These are phyloP conservation scores for Cephus pygmeus DNA, from an alignment of 2,888 invertebrate genomes.

Conservation along the genomic window DNA sequence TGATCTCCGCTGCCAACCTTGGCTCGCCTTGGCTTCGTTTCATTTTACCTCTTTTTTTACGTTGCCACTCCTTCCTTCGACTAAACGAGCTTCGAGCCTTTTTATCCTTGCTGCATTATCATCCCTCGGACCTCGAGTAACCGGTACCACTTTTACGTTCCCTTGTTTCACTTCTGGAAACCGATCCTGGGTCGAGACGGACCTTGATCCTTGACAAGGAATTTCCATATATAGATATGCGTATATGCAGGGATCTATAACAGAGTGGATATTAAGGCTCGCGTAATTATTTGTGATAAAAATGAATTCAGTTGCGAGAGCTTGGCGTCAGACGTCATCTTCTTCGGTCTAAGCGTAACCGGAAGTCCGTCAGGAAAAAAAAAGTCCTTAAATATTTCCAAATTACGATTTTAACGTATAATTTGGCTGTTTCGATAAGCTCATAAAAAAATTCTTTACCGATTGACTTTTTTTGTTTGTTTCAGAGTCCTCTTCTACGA, in stretches of 20 bases:
- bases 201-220: neutral
- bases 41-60: neutral
- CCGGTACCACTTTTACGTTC: neutral
- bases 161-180: neutral
- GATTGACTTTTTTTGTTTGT: constrained; percentile 35
- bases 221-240: no score
- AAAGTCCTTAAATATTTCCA: no score
- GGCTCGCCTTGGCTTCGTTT: neutral
- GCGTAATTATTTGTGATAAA: constrained; percentile 58
- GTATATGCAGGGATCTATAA: constrained; percentile 9
- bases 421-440: no score
- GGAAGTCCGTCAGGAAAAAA: no score
- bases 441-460: neutral
- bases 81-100: neutral
- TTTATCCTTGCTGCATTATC: neutral
- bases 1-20: neutral
- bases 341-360: constrained; percentile 5
- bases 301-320: constrained; percentile 52
- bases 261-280: constrained; percentile 51
- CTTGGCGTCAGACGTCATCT: constrained; percentile 28
- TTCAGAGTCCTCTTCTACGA: constrained; percentile 61
- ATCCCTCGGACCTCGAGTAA: neutral
- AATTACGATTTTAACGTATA: no score
- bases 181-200: neutral
- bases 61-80: neutral